These are phyloP conservation scores for Drosophila mimica DNA, from an alignment of 2,888 invertebrate genomes.

Conservation along the genomic window DNA sequence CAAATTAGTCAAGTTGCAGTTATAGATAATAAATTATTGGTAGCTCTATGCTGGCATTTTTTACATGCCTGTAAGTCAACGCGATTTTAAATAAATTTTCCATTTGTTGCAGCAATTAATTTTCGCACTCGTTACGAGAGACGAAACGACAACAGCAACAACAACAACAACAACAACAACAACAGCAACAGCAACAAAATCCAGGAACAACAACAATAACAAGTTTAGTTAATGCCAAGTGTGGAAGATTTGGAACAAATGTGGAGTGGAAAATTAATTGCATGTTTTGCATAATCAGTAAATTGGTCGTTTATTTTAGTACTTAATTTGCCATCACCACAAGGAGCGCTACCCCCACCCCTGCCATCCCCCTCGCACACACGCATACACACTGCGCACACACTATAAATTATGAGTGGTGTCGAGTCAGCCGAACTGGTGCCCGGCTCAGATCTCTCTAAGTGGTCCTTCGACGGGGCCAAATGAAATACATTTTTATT, in stretches of 20 bases:
- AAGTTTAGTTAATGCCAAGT: conserved; percentile 41
- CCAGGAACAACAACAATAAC: conserved; percentile 28
- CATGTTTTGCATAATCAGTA: conserved; percentile 82
- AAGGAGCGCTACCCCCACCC: conserved; percentile 20
- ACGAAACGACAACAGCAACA: conserved; percentile 12
- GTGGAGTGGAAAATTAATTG: conserved; percentile 77
- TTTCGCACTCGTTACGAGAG: conserved; percentile 47
- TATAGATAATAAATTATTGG: conserved; percentile 44
- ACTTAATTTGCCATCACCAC: conserved; percentile 71
- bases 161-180: conserved; percentile 16
- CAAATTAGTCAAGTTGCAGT: conserved; percentile 19
- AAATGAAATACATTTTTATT: conserved; percentile 74
- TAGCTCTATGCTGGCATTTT: conserved; percentile 9
- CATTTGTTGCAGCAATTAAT: conserved; percentile 65
- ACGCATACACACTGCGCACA: conserved; percentile 38
- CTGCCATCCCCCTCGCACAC: background rate
- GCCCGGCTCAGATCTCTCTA: conserved; percentile 17
- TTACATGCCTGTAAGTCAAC: conserved; percentile 22
- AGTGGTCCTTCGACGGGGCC: conserved; percentile 40
- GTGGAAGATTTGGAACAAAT: conserved; percentile 53
- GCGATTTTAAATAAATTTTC: conserved; percentile 60
- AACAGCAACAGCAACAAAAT: conserved; percentile 5
- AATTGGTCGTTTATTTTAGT: conserved; percentile 82
- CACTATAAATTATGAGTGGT: conserved; percentile 70
- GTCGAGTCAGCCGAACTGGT: conserved; percentile 10